Evolutionary conservation across 2,888 invertebrate genomes (phyloP).

Genomic region (Eurois occulta): DNA sequence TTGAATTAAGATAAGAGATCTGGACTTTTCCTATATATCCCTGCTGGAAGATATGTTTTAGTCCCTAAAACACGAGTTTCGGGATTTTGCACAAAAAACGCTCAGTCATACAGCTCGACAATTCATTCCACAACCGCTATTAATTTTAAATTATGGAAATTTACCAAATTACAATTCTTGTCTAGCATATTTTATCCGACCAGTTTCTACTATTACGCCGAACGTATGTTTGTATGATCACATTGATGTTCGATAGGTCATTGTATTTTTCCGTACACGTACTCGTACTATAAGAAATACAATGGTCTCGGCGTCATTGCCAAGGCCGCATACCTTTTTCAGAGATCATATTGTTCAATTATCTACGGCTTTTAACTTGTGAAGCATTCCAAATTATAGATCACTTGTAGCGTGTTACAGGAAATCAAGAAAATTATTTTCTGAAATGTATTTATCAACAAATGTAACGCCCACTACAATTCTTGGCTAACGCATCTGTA

Average conservation of each 20-base stretch:
- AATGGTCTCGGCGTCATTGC: slow-evolving; percentile 21
- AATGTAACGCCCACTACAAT: neutral
- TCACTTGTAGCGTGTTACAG: neutral
- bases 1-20: slow-evolving; percentile 7
- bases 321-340: slow-evolving; percentile 26
- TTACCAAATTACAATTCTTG: neutral
- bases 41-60: neutral
- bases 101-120: neutral
- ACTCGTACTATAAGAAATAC: slow-evolving; percentile 14
- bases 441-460: slow-evolving; percentile 14
- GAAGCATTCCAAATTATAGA: neutral
- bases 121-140: neutral
- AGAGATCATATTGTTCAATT: neutral
- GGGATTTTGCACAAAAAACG: neutral
- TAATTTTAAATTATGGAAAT: neutral
- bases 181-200: slow-evolving; percentile 1
- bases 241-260: slow-evolving; percentile 22
- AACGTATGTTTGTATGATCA: slow-evolving; percentile 8
- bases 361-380: slow-evolving; percentile 1
- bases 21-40: neutral
- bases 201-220: neutral
- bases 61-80: neutral
- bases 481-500: slow-evolving; percentile 2
- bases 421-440: slow-evolving; percentile 18
- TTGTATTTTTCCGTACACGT: slow-evolving; percentile 21